phyloP scores from a whole-genome alignment of 1,140 invertebrate species.

The Drosophila eugracilis region DNA sequence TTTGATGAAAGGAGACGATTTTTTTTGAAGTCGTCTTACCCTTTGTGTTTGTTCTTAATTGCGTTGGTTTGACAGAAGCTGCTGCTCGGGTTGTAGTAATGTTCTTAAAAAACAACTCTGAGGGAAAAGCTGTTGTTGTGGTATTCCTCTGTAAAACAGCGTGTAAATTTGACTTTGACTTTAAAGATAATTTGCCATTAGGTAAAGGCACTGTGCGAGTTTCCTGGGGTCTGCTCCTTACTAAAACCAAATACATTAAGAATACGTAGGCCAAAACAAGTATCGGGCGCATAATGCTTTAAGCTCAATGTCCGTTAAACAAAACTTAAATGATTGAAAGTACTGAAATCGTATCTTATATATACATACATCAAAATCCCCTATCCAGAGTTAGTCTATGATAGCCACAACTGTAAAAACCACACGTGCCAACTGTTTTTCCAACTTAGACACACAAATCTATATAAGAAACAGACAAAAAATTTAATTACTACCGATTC shows the following conservation, averaged over 20 bases:
- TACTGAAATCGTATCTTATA: neutral
- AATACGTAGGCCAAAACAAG: neutral
- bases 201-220: neutral
- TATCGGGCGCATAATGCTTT: neutral
- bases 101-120: conserved; percentile 5
- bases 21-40: neutral
- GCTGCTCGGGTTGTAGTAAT: neutral
- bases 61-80: neutral
- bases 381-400: neutral
- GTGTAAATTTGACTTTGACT: neutral
- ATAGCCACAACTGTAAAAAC: conserved; percentile 1
- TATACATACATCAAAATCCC: neutral
- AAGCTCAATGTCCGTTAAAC: neutral
- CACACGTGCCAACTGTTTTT: conserved; percentile 2
- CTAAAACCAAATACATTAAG: neutral
- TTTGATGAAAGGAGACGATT: neutral
- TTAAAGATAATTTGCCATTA: neutral
- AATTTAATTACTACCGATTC: neutral
- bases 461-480: neutral
- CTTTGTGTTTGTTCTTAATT: neutral
- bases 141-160: neutral
- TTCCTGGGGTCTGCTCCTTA: neutral
- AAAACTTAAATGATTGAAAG: conserved; percentile 1
- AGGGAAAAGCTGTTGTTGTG: neutral
- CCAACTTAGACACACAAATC: neutral